Evolutionary conservation across 2,888 invertebrate genomes (phyloP).

Genomic region (Lamellibrachia columna): DNA sequence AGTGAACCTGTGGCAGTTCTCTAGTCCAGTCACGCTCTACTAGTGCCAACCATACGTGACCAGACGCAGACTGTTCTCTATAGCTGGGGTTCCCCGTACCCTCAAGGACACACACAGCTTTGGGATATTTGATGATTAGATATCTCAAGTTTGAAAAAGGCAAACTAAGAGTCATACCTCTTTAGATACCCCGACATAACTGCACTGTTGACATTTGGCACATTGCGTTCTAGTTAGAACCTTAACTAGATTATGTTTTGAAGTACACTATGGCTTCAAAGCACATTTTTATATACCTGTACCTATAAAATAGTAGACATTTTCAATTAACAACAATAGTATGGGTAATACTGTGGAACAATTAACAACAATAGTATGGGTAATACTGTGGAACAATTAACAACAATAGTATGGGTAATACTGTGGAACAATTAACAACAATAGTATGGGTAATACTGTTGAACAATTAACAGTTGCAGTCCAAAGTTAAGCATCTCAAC

Average conservation of each 20-base stretch:
- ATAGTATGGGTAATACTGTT: not conserved
- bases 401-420: not conserved
- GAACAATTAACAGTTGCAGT: not conserved
- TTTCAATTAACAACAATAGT: not conserved
- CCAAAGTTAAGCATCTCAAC: not conserved
- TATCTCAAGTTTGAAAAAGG: not conserved
- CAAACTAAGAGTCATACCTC: not conserved
- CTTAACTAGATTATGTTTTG: not conserved
- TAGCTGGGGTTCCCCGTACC: not conserved
- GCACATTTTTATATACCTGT: not conserved
- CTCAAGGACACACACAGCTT: not conserved
- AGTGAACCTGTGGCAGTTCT: not conserved
- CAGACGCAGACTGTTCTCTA: not conserved
- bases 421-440: not conserved
- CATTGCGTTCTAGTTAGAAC: not conserved
- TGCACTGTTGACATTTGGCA: not conserved
- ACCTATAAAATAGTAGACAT: not conserved
- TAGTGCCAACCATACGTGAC: not conserved
- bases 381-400: not conserved
- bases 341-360: not conserved
- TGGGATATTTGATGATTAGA: not conserved
- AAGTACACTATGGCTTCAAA: not conserved
- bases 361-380: not conserved
- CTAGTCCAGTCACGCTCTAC: not conserved
- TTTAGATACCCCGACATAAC: not conserved